These are phyloP conservation scores for Acronicta leporina DNA, from an alignment of 2,888 invertebrate species.

Conservation along the genomic window DNA sequence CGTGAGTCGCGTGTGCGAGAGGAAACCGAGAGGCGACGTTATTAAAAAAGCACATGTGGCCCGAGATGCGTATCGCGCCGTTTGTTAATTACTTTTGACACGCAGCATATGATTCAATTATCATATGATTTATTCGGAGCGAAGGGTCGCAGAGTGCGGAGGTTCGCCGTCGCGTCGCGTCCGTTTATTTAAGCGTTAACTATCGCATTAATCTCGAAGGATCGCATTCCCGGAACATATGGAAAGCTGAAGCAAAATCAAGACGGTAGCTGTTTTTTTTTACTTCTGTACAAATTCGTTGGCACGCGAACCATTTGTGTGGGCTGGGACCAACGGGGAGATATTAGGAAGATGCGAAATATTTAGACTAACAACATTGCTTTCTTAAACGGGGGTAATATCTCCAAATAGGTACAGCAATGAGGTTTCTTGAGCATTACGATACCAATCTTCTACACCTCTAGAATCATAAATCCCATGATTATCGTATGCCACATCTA, in stretches of 20 bases:
- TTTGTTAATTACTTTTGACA: conserved; percentile 88
- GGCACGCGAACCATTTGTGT: conserved; percentile 81
- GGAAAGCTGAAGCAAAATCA: conserved; percentile 81
- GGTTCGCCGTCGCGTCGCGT: conserved; percentile 57
- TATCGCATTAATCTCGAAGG: conserved; percentile 78
- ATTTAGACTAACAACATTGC: conserved; percentile 31
- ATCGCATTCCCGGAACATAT: conserved; percentile 82
- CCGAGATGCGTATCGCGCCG: conserved; percentile 87
- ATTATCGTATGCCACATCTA: conserved; percentile 81
- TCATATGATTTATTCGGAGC: conserved; percentile 85
- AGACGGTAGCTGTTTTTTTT: conserved; percentile 75
- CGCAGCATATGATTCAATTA: conserved; percentile 89
- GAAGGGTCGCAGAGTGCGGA: conserved; percentile 72
- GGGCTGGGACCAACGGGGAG: conserved; percentile 61
- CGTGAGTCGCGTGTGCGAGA: conserved; percentile 82
- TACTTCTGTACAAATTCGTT: conserved; percentile 57
- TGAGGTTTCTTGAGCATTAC: conserved; percentile 15
- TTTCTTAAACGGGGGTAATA: conserved; percentile 34
- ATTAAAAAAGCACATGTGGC: conserved; percentile 88
- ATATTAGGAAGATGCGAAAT: conserved; percentile 38
- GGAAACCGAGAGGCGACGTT: conserved; percentile 82
- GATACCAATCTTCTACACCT: conserved; percentile 67
- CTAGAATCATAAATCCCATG: conserved; percentile 75
- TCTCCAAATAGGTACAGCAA: conserved; percentile 12
- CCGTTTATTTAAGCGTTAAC: conserved; percentile 84